Base-by-base conservation (phyloP, 2,797 vertebrate genomes). In the Lindbergichthys nudifrons region DNA sequence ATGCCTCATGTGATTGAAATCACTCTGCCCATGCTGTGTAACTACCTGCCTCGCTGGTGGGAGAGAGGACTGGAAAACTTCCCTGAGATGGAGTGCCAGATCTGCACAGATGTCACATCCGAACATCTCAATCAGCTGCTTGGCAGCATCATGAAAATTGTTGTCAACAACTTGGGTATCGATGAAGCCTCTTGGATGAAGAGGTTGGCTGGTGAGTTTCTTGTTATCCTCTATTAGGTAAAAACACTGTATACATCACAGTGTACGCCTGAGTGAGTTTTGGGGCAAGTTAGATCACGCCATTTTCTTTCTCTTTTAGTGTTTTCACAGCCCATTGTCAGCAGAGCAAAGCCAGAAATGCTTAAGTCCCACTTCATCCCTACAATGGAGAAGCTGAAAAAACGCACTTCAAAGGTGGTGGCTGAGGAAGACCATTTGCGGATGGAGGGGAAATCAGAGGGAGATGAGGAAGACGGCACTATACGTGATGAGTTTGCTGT, bases 141-240 rank as follows among this genome's bases (percentile, higher is more conserved):
- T 85, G 98, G 98, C 45, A 98, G 97, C 85, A 98, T 99, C 93
- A 94, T 97, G 83, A 96, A 96, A 70, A 99, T 99, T 74, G 96
- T 99, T 0, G 96, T 99, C 85, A 99, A 98, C 93, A 99, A 99
- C 93, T 70, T 99, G 89, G 98, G 98, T 76, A 99, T 99, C 3
- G 97, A 99, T 0, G 97, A 99, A 77, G 98, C 98, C 52, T 95
- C 97, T 0, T 99, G 98, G 98, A 98, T 98, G 97, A 98, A 98
- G 92, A 94, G 97, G 61, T 89, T 98, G 70, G 97, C 97, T n/a
- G 97, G 97, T 97, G 91, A 88, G 82, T 32, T 2, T 36, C 19
- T 39, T 46, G 65, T 65, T 12, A 13, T 46, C 13, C 45, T 48
- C 19, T 10, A 8, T 21, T 10, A 2, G 32, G 19, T 19, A 2